phyloP scores from a whole-genome alignment of 2,797 vertebrate species.

The Melanotaenia maccullochi region DNA sequence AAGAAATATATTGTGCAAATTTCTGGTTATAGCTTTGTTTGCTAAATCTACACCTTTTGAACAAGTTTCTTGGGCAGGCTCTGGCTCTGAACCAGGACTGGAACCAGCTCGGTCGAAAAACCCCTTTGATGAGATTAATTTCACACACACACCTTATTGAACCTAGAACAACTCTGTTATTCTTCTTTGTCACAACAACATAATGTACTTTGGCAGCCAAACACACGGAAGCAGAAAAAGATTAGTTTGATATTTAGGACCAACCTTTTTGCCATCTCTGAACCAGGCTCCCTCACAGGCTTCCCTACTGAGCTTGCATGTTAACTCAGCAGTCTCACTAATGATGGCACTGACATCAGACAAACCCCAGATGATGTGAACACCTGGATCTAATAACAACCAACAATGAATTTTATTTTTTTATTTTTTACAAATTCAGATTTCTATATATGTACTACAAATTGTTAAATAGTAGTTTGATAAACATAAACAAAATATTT shows the following conservation, averaged over 20 bases:
- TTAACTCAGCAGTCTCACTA: constrained; percentile 79
- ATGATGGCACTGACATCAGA: constrained; percentile 77
- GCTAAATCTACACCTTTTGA: too few relatives aligned
- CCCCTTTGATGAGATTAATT: background rate
- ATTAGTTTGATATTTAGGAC: constrained; percentile 18
- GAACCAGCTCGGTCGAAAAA: too few relatives aligned
- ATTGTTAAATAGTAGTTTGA: background rate
- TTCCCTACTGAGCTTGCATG: constrained; percentile 84
- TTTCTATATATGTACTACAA: background rate
- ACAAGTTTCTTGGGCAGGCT: too few relatives aligned
- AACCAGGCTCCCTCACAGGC: constrained; percentile 86
- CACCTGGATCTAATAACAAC: constrained; percentile 71
- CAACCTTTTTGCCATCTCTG: constrained; percentile 88
- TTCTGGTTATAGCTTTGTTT: too few relatives aligned
- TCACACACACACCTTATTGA: background rate
- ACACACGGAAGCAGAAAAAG: background rate
- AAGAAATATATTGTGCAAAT: background rate
- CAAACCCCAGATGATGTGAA: constrained; percentile 84
- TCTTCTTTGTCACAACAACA: background rate
- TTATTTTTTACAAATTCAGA: background rate
- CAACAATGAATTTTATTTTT: background rate
- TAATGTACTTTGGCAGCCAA: background rate
- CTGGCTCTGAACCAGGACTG: too few relatives aligned
- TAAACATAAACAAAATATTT: background rate
- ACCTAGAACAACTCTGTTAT: background rate